phyloP scores from a whole-genome alignment of 1,140 invertebrate genomes.

The Drosophila triauraria region DNA sequence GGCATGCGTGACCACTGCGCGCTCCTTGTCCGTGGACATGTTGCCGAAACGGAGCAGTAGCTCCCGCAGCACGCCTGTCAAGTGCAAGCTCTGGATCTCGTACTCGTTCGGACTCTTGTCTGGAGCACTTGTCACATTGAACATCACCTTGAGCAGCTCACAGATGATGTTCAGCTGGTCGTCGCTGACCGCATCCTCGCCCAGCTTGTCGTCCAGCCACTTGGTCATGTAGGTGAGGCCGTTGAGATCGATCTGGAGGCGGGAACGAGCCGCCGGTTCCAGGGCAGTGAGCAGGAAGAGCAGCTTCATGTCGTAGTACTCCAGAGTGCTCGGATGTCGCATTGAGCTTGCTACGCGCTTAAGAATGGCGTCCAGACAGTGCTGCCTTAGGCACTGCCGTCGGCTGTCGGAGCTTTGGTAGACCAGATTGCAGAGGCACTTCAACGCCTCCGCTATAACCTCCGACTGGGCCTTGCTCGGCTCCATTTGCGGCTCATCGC shows the following conservation, averaged over 20 bases:
- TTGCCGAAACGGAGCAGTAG: constrained; percentile 89
- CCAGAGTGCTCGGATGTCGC: constrained; percentile 88
- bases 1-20: constrained; percentile 90
- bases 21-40: constrained; percentile 87
- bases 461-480: constrained; percentile 44
- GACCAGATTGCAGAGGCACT: constrained; percentile 95
- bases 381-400: constrained; percentile 88
- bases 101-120: constrained; percentile 88
- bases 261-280: constrained; percentile 89
- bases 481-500: constrained; percentile 14
- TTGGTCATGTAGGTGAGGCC: constrained; percentile 93
- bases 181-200: constrained; percentile 86
- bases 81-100: constrained; percentile 89
- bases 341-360: constrained; percentile 87
- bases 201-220: constrained; percentile 91
- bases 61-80: constrained; percentile 90
- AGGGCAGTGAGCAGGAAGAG: constrained; percentile 95
- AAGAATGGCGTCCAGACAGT: constrained; percentile 91
- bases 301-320: constrained; percentile 95
- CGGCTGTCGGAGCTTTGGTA: constrained; percentile 92
- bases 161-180: constrained; percentile 89
- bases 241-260: constrained; percentile 91
- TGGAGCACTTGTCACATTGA: constrained; percentile 91
- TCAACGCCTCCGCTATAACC: constrained; percentile 90
- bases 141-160: constrained; percentile 95